These are phyloP conservation scores for Caligus rogercresseyi DNA, from an alignment of 1,140 invertebrate genomes.

Conservation along the genomic window DNA sequence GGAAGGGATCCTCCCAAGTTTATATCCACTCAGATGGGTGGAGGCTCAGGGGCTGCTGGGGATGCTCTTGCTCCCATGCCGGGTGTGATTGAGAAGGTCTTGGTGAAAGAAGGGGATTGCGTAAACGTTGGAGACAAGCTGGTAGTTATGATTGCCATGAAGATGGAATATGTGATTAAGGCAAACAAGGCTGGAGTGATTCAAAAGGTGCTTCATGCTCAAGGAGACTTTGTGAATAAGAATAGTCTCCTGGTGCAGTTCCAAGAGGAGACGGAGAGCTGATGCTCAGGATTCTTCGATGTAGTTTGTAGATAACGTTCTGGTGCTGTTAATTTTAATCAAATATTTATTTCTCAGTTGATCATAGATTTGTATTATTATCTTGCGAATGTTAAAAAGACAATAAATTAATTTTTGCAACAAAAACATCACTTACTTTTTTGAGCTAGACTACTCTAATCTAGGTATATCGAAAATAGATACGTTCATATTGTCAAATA, in stretches of 20 bases:
- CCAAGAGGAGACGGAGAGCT: constrained; percentile 24
- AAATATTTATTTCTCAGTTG: too few species aligned
- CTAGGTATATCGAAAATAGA: too few species aligned
- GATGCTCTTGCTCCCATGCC: constrained; percentile 76
- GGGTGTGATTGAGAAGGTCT: constrained; percentile 76
- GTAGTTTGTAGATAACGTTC: too few species aligned
- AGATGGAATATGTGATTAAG: constrained; percentile 58
- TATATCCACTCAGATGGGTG: constrained; percentile 25
- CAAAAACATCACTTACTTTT: too few species aligned
- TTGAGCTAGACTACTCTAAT: too few species aligned
- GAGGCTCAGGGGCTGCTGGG: constrained; percentile 25
- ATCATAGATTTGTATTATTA: too few species aligned
- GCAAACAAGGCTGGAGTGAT: constrained; percentile 55
- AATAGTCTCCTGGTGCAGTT: constrained; percentile 42
- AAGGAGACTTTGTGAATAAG: constrained; percentile 67
- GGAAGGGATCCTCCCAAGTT: constrained; percentile 32
- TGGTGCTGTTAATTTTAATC: too few species aligned
- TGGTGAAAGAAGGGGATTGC: constrained; percentile 54
- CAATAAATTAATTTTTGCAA: too few species aligned
- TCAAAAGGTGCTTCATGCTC: constrained; percentile 46
- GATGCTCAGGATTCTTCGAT: too few species aligned
- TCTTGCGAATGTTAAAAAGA: too few species aligned
- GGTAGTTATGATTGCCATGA: constrained; percentile 91
- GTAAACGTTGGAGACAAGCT: constrained; percentile 66
- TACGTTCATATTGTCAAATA: too few species aligned